Base-by-base conservation (phyloP, 2,113 vertebrate species). In the Gambusia holbrooki region DNA sequence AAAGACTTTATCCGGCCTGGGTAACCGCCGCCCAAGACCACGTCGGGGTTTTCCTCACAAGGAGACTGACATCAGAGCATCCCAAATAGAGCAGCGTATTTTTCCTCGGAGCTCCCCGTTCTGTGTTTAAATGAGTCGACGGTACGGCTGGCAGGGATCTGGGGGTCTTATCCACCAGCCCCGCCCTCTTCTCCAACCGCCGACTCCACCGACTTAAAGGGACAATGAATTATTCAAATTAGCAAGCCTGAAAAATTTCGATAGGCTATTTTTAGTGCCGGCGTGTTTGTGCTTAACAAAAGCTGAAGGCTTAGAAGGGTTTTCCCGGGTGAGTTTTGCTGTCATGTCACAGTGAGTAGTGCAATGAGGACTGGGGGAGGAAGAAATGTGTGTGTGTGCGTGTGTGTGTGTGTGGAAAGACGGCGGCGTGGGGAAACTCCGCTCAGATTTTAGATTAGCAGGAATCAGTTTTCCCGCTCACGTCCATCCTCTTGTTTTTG, bases 161-260 rank as follows among this genome's bases (percentile, higher is more conserved):
- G 5, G 10, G 15, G 62, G 35, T 48, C 66, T 67, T 10, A 60
- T 75, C 35, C 40, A 5, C 22, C 27, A 14, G 17, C 14, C 37
- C 60, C 15, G 0, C 30, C 66, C 62, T 45, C 71, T 40, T 30
- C 63, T 72, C 45, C 66, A 37, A 35, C 54, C 45, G 3, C 42
- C 19, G 61, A 70, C 81, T 85, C 69, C 64, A 64, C 71, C 14
- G 48, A 69, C 68, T 87, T 79, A 80, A 92, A 86, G 67, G 77
- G 73, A 88, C 80, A 82, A 90, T 85, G 74, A 91, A 84, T 91
- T 90, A 93, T 92, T 92, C 83, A 88, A 90, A 90, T 89, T 51
- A 74, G 71, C 70, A 80, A 15, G 77, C 73, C 83, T 88, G 83
- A 64, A 85, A 88, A 74, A 73, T 71, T 92, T 85, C 80, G 85